phyloP scores from a whole-genome alignment of 2,113 vertebrate genomes.

The Carettochelys insculpta region DNA sequence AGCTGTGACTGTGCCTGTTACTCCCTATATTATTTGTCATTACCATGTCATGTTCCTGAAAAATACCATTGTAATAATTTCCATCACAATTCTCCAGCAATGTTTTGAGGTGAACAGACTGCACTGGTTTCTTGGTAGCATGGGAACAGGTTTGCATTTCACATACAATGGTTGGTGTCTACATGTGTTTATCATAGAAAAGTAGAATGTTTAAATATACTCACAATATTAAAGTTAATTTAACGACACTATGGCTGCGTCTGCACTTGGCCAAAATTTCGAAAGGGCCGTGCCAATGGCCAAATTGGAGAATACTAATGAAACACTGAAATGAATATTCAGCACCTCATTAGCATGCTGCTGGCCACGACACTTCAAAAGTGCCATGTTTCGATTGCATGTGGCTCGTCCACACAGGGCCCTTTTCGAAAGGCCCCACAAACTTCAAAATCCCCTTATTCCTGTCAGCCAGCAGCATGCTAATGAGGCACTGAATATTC shows the following conservation, averaged over 20 bases:
- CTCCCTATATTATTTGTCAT: not conserved
- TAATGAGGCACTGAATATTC: too few relatives aligned
- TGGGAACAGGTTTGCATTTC: not conserved
- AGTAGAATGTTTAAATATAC: not conserved
- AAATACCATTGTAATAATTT: not conserved
- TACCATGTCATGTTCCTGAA: not conserved
- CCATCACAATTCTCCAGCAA: not conserved
- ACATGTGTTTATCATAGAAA: not conserved
- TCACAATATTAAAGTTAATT: not conserved
- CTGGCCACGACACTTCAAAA: too few relatives aligned
- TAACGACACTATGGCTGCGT: constrained; percentile 7
- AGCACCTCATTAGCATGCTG: too few relatives aligned
- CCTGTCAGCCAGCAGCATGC: too few relatives aligned
- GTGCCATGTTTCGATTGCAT: too few relatives aligned
- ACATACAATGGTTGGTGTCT: not conserved
- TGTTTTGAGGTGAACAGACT: not conserved
- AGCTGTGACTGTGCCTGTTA: not conserved
- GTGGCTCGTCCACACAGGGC: too few relatives aligned
- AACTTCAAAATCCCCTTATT: too few relatives aligned
- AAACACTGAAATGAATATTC: too few relatives aligned
- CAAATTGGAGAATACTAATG: too few relatives aligned
- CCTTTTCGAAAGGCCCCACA: too few relatives aligned
- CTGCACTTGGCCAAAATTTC: too few relatives aligned
- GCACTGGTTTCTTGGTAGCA: not conserved
- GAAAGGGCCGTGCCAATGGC: too few relatives aligned